Percentiles rank a stretch among this genome's conserved stretches.
These are phyloP conservation scores for Onychostoma macrolepis DNA, from an alignment of 2,113 vertebrate species.

Conservation along the genomic window DNA sequence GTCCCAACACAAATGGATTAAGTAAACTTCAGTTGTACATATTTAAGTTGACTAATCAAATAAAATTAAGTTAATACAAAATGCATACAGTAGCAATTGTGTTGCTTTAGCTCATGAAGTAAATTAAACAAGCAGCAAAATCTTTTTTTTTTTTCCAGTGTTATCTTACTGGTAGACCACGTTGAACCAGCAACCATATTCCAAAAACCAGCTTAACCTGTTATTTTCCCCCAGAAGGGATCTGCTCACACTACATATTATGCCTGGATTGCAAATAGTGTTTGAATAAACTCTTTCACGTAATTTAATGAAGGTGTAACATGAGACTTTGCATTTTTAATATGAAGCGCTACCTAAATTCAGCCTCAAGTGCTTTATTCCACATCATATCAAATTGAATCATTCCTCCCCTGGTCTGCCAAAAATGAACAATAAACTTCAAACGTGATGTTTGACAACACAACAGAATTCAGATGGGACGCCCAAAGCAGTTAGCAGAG, in stretches of 20 bases:
- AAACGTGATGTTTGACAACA: slow-evolving; percentile 8
- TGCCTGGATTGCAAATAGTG: background rate
- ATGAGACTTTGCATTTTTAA: slow-evolving; percentile 3
- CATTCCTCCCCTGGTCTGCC: slow-evolving; percentile 1
- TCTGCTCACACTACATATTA: background rate
- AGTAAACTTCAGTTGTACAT: too few relatives aligned
- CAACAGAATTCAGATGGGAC: background rate
- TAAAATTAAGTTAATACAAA: too few relatives aligned
- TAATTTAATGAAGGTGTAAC: slow-evolving; percentile 10
- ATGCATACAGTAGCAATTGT: too few relatives aligned
- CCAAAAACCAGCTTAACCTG: background rate
- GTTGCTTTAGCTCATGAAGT: too few relatives aligned
- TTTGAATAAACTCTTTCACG: slow-evolving; percentile 25
- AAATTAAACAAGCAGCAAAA: background rate
- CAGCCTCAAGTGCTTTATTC: slow-evolving; percentile 4
- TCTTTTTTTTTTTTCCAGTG: background rate
- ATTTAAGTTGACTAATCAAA: too few relatives aligned
- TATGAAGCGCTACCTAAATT: background rate
- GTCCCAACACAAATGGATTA: too few relatives aligned
- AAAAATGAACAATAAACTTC: slow-evolving; percentile 13
- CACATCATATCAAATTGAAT: slow-evolving; percentile 31
- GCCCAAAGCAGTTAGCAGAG: slow-evolving; percentile 8
- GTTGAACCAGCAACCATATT: background rate
- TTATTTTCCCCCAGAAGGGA: background rate
- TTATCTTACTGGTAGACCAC: background rate